phyloP scores from a whole-genome alignment of 2,797 vertebrate genomes.

The Hypotaenidia okinawae region DNA sequence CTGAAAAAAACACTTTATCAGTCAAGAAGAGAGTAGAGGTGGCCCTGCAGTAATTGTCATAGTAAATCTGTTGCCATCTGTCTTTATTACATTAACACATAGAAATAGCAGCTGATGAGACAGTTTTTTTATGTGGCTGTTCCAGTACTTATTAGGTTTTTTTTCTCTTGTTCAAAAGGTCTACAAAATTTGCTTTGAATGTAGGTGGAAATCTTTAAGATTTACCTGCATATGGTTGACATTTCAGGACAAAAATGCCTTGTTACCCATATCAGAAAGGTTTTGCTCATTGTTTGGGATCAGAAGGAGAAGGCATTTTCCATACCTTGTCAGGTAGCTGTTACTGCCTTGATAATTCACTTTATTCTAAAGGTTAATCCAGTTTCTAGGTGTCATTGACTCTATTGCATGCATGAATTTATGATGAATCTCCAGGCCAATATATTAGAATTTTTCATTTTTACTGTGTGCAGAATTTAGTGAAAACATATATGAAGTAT shows the following conservation, averaged over 20 bases:
- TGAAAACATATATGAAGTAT: not conserved
- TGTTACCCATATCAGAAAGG: not conserved
- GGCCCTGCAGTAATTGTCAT: not conserved
- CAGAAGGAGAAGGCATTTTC: not conserved
- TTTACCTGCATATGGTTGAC: not conserved
- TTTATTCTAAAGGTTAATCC: slow-evolving; percentile 27
- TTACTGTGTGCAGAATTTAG: not conserved
- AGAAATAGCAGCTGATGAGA: not conserved
- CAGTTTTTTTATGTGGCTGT: not conserved
- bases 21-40: not conserved
- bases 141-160: not conserved
- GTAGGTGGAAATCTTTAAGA: not conserved
- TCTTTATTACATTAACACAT: not conserved
- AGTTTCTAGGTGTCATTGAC: slow-evolving; percentile 26
- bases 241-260: not conserved
- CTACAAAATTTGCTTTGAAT: not conserved
- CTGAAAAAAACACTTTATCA: not conserved
- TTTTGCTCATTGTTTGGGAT: not conserved
- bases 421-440: slow-evolving; percentile 1
- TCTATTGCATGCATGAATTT: not conserved
- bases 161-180: not conserved
- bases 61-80: not conserved
- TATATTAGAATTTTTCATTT: slow-evolving; percentile 9
- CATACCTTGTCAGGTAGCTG: not conserved
- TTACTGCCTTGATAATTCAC: slow-evolving; percentile 19